Base-by-base conservation (phyloP, 2,888 invertebrate species). In the Drosophila sordidula region DNA sequence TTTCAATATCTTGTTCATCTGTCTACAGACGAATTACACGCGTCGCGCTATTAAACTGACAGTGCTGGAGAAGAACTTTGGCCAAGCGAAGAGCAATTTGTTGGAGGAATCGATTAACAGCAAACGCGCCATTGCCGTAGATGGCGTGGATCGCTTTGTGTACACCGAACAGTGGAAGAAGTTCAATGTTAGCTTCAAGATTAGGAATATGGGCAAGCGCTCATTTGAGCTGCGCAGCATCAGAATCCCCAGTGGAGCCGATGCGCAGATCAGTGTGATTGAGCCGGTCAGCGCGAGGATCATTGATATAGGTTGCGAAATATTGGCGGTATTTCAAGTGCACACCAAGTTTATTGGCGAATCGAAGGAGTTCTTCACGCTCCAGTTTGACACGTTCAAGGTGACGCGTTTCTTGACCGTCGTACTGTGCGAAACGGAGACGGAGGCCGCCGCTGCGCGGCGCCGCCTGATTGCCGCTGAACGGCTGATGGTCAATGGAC, bases 81-180 rank as follows among this genome's bases (percentile, higher is more conserved):
- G 58, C 2, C 36, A 54, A 11, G 4, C 73, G 25, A 63, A 55
- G 1, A 22, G 42, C 0, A 45, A 29, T 1, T 4, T 9, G 1
- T 4, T 9, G 2, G 8, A 11, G 2, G 0, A 0, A 3, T 2
- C 36, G 1, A 0, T 25, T 0, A 18, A 6, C 16, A 61, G 4
- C 6, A 44, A 12, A 6, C 34, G 93, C 65, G 93, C 93, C 6
- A 92, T 96, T 18, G 86, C 92, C 34, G 92, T 96, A 29, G 93
- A 93, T 12, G 93, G 94, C 5, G 70, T 93, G 54, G 84, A 93
- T 25, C 89, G 86, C 29, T 89, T 94, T 59, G 88, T 90, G 6
- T 90, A 92, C 85, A 80, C 90, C 5, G 90, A 93, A 29, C 85
- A 93, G n/a, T 91, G 92, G 42, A 92, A 93, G 74, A 90, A 82